Evolutionary conservation across 2,113 vertebrate genomes (phyloP).

Genomic region (Cheirogaleus medius): DNA sequence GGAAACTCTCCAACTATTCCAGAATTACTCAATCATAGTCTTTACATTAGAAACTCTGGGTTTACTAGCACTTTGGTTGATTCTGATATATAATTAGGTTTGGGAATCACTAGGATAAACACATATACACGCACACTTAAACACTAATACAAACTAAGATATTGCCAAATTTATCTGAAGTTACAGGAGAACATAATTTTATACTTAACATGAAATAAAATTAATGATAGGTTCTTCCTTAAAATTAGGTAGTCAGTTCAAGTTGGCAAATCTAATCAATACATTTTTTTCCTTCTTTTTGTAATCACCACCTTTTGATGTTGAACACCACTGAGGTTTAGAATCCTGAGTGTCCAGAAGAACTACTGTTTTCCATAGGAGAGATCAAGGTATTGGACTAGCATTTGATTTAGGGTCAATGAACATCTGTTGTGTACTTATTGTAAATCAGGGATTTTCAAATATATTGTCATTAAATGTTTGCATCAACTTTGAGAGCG

Average conservation of each 20-base stretch:
- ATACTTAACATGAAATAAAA: neutral
- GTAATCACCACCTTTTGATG: neutral
- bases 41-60: neutral
- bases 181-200: neutral
- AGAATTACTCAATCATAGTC: neutral
- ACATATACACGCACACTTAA: neutral
- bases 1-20: neutral
- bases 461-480: neutral
- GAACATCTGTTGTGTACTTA: neutral
- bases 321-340: neutral
- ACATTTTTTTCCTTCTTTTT: neutral
- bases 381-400: neutral
- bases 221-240: neutral
- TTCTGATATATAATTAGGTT: neutral
- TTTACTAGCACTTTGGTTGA: neutral
- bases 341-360: neutral
- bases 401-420: neutral
- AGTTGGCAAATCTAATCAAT: neutral
- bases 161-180: neutral
- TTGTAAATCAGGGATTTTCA: constrained; percentile 1
- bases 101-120: neutral
- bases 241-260: neutral
- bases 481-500: neutral
- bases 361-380: neutral
- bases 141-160: neutral